These are phyloP conservation scores for Scopus umbretta DNA, from an alignment of 2,113 vertebrate genomes.

Conservation along the genomic window DNA sequence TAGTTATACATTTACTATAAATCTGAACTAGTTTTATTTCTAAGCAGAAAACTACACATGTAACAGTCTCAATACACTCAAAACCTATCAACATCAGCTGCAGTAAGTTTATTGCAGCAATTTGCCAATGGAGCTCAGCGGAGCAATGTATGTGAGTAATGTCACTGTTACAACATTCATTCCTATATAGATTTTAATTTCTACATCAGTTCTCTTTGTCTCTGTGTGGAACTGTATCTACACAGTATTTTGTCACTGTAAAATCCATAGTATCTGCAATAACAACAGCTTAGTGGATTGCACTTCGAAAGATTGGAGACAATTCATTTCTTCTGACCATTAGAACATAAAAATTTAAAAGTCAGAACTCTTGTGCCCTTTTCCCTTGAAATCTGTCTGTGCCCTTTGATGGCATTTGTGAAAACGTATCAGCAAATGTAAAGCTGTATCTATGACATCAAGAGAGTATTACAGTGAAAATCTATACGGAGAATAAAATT, in stretches of 20 bases:
- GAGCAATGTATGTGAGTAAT: neutral
- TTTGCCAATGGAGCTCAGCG: neutral
- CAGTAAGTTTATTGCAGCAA: neutral
- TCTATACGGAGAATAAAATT: neutral
- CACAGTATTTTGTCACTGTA: neutral
- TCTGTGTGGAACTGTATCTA: neutral
- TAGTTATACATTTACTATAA: neutral
- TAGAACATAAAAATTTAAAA: slow-evolving; percentile 1
- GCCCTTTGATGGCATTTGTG: neutral
- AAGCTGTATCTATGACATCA: neutral
- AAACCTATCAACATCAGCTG: neutral
- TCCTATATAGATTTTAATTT: slow-evolving; percentile 4
- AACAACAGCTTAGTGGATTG: neutral
- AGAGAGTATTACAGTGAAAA: neutral
- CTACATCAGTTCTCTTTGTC: neutral
- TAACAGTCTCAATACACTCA: neutral
- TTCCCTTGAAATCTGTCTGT: neutral
- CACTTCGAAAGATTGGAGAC: neutral
- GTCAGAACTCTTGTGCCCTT: neutral
- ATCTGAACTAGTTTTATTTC: neutral
- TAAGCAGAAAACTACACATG: neutral
- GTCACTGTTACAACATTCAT: neutral
- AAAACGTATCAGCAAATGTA: neutral
- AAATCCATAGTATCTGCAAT: neutral
- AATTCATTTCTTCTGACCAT: neutral